Conservation (phyloP, 2,113 vertebrate species). For the Pontoporia blainvillei region DNA sequence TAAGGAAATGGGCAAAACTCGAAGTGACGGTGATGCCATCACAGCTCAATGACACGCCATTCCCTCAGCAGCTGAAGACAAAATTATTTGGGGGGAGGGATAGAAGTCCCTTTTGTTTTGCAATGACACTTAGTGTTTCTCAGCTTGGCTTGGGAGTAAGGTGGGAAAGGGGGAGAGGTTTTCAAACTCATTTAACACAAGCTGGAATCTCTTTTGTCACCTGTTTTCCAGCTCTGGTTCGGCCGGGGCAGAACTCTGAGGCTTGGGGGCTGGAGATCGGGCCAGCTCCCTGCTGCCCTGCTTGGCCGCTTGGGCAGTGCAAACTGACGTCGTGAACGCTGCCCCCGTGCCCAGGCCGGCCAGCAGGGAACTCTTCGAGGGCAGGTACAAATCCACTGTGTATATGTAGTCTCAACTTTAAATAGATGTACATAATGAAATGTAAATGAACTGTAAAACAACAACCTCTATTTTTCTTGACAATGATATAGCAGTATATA, state of each 20-base stretch:
- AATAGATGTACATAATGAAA: slow-evolving; percentile 88
- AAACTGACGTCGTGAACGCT: not conserved
- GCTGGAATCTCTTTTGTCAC: not conserved
- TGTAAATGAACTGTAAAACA: slow-evolving; percentile 92
- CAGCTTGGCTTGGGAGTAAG: not conserved
- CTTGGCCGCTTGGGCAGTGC: not conserved
- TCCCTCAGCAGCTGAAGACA: not conserved
- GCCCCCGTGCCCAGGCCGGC: not conserved
- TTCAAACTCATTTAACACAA: not conserved
- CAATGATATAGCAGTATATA: slow-evolving; percentile 87
- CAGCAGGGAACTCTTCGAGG: slow-evolving; percentile 66
- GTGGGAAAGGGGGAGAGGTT: not conserved
- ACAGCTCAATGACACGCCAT: not conserved
- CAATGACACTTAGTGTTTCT: not conserved
- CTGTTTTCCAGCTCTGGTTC: not conserved
- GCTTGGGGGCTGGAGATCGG: not conserved
- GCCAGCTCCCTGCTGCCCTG: not conserved
- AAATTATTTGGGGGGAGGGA: not conserved
- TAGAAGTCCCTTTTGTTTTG: not conserved
- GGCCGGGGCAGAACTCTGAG: not conserved
- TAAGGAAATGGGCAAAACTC: not conserved
- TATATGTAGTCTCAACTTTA: slow-evolving; percentile 85
- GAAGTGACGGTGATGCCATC: not conserved
- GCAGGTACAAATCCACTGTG: slow-evolving; percentile 80
- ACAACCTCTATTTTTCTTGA: slow-evolving; percentile 88